Percentiles rank a stretch among this genome's conserved stretches.
Evolutionary conservation across 2,888 invertebrate species (phyloP).

Genomic region (Stenichneumon culpator): DNA sequence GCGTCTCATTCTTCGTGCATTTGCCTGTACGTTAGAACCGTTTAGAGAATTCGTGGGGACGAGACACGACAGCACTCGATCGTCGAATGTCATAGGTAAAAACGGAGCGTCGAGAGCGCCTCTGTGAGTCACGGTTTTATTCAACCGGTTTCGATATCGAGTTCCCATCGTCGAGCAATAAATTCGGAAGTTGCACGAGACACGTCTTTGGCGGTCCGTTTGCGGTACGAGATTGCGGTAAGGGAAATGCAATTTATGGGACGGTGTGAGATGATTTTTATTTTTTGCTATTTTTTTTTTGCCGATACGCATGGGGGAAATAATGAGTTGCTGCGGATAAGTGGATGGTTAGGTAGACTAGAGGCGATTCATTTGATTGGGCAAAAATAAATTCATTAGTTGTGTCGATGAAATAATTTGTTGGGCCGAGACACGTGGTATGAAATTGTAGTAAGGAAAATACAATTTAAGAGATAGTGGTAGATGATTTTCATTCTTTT

Average conservation of each 20-base stretch:
- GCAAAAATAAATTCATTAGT: not conserved
- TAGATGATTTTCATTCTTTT: too few relatives aligned
- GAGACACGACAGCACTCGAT: conserved; percentile 36
- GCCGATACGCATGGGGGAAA: too few relatives aligned
- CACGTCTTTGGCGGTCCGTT: not conserved
- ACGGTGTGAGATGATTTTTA: too few relatives aligned
- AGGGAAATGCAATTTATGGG: not conserved
- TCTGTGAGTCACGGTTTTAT: conserved; percentile 43
- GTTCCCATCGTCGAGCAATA: not conserved
- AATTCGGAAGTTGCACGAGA: not conserved
- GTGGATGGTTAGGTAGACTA: too few relatives aligned
- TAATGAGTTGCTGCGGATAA: too few relatives aligned
- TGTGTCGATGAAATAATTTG: not conserved
- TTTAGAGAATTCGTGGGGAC: conserved; percentile 59
- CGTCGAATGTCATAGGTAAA: conserved; percentile 45
- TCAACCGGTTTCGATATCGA: not conserved
- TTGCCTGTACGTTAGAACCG: not conserved
- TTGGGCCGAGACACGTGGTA: not conserved
- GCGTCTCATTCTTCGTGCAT: conserved; percentile 59
- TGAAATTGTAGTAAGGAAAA: not conserved
- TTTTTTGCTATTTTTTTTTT: not conserved
- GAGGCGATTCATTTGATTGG: too few relatives aligned
- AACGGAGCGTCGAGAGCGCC: conserved; percentile 8
- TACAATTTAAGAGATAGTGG: not conserved
- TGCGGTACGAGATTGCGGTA: not conserved